These are phyloP conservation scores for Osmoderma eremita DNA, from an alignment of 2,888 invertebrate genomes.

Conservation along the genomic window DNA sequence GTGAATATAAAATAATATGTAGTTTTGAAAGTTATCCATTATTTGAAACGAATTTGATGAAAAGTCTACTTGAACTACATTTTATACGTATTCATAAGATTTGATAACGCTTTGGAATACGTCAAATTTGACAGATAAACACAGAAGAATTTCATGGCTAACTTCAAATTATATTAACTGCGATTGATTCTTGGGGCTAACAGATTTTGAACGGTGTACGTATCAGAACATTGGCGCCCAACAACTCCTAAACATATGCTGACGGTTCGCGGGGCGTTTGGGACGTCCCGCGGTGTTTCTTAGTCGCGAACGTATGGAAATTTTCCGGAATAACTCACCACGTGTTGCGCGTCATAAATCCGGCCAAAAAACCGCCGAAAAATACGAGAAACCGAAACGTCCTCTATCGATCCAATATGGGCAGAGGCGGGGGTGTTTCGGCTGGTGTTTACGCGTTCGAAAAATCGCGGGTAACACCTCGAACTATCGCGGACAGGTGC, in stretches of 20 bases:
- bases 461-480: background rate
- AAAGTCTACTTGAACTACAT: too few relatives aligned
- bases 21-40: too few relatives aligned
- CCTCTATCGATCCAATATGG: conserved; percentile 55
- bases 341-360: conserved; percentile 54
- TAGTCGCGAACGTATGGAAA: background rate
- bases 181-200: too few relatives aligned
- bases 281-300: background rate
- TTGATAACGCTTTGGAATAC: too few relatives aligned
- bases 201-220: too few relatives aligned
- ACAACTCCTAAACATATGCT: conserved; percentile 9
- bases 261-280: background rate
- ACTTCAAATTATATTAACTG: too few relatives aligned
- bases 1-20: too few relatives aligned
- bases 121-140: background rate
- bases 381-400: conserved; percentile 43
- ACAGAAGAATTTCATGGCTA: background rate
- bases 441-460: conserved; percentile 37
- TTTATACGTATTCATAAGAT: too few relatives aligned
- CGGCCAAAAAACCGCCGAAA: conserved; percentile 48
- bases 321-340: conserved; percentile 44
- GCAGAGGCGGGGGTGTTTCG: conserved; percentile 26
- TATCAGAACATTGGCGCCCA: too few relatives aligned
- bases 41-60: too few relatives aligned
- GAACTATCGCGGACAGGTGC: too few relatives aligned